Conservation (phyloP, 2,888 invertebrate genomes). For the Sialis lutaria region DNA sequence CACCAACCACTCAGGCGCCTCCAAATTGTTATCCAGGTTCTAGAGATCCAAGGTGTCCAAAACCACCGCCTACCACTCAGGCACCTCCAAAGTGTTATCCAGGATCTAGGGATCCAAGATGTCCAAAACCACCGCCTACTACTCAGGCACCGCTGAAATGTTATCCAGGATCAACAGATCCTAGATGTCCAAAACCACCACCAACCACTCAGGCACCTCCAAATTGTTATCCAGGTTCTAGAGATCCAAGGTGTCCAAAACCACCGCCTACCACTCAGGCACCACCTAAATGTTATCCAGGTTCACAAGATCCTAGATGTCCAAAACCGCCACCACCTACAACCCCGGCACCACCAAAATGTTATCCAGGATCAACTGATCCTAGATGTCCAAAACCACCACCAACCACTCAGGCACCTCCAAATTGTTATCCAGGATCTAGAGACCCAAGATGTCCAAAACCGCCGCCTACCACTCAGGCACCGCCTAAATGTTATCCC, state of each 20-base stretch:
- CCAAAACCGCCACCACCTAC: conserved; percentile 9
- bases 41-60: conserved; percentile 16
- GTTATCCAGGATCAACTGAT: conserved; percentile 16
- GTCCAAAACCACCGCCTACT: conserved; percentile 11
- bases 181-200: conserved; percentile 14
- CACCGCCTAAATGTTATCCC: conserved; percentile 8
- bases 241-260: conserved; percentile 22
- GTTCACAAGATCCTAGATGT: conserved; percentile 17
- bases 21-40: conserved; percentile 19
- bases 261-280: conserved; percentile 12
- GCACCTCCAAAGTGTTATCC: conserved; percentile 11
- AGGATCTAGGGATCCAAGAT: conserved; percentile 12
- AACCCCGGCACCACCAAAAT: conserved; percentile 11
- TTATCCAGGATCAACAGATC: conserved; percentile 18
- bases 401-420: conserved; percentile 24
- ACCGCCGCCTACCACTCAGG: conserved; percentile 13
- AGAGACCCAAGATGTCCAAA: conserved; percentile 14
- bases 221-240: conserved; percentile 20
- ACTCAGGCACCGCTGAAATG: conserved; percentile 12
- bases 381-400: conserved; percentile 18
- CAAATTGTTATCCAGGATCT: conserved; percentile 10
- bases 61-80: conserved; percentile 12
- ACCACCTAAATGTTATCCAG: conserved; percentile 16
- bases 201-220: conserved; percentile 13
- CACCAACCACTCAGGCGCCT: conserved; percentile 11